phyloP scores from a whole-genome alignment of 1,140 invertebrate genomes.

The Trachymyrmex septentrionalis region DNA sequence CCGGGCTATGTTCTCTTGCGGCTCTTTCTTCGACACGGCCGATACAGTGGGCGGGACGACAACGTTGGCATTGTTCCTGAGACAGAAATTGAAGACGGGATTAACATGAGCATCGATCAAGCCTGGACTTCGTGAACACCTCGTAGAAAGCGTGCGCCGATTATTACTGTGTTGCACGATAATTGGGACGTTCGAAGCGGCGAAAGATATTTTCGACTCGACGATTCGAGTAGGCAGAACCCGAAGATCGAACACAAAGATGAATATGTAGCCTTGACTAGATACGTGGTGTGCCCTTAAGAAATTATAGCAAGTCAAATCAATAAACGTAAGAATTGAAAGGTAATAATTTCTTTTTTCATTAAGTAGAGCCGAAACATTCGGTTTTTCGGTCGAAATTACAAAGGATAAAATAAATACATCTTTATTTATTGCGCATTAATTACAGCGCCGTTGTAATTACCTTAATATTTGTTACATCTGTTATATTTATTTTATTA shows the following conservation, averaged over 20 bases:
- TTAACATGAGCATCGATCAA: conserved; percentile 53
- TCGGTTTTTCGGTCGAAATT: too few species aligned
- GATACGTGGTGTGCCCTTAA: not conserved
- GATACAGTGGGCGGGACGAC: conserved; percentile 73
- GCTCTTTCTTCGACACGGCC: conserved; percentile 78
- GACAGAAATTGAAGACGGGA: conserved; percentile 67
- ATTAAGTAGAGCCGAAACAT: too few species aligned
- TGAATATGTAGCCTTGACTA: not conserved
- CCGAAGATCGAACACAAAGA: not conserved
- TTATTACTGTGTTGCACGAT: conserved; percentile 22
- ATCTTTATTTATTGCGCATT: too few species aligned
- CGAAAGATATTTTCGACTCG: not conserved
- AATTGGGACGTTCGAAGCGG: not conserved
- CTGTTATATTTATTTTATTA: too few species aligned
- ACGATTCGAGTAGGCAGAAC: not conserved
- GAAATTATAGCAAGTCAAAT: not conserved
- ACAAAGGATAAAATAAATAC: too few species aligned
- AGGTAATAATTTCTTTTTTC: too few species aligned
- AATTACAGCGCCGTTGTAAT: too few species aligned
- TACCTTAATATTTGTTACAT: too few species aligned
- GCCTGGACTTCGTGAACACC: conserved; percentile 19
- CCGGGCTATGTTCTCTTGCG: conserved; percentile 82
- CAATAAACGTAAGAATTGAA: not conserved
- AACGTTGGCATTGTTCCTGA: conserved; percentile 82
- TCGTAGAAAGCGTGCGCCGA: conserved; percentile 29